These are phyloP conservation scores for Pachymerium ferrugineum DNA, from an alignment of 2,888 invertebrate species.

Conservation along the genomic window DNA sequence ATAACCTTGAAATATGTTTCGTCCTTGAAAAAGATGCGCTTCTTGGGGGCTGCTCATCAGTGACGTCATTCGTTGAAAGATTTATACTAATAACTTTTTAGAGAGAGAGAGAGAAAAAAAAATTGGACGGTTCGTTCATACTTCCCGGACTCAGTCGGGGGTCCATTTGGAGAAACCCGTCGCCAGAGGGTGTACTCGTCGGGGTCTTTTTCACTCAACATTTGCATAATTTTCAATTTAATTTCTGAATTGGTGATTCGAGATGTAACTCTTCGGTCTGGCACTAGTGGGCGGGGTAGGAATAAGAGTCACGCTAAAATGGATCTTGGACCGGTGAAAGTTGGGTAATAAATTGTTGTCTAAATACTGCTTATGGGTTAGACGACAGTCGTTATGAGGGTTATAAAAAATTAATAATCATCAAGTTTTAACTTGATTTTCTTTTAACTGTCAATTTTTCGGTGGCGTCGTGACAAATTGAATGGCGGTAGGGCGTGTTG, in stretches of 20 bases:
- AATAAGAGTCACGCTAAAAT: not conserved
- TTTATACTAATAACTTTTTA: not conserved
- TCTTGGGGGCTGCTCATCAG: not conserved
- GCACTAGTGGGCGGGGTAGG: not conserved
- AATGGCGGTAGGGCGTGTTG: no score
- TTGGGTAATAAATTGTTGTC: not conserved
- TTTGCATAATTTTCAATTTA: slow-evolving; percentile 31
- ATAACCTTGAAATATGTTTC: not conserved
- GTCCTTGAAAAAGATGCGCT: not conserved
- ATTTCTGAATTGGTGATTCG: slow-evolving; percentile 29
- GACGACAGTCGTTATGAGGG: no score
- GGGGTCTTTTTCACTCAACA: not conserved
- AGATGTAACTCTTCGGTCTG: slow-evolving; percentile 2
- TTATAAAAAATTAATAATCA: no score
- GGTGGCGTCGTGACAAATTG: no score
- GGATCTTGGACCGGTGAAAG: not conserved
- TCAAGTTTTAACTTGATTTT: no score
- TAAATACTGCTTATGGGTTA: no score
- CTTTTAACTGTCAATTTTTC: no score
- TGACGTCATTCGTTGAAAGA: not conserved
- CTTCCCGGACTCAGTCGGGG: not conserved
- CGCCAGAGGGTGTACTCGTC: not conserved
- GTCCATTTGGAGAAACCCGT: not conserved
- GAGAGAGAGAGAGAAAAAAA: not conserved
- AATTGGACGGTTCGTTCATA: not conserved